Evolutionary conservation across 2,888 invertebrate species (phyloP).

Genomic region (Eugnorisma glareosa): DNA sequence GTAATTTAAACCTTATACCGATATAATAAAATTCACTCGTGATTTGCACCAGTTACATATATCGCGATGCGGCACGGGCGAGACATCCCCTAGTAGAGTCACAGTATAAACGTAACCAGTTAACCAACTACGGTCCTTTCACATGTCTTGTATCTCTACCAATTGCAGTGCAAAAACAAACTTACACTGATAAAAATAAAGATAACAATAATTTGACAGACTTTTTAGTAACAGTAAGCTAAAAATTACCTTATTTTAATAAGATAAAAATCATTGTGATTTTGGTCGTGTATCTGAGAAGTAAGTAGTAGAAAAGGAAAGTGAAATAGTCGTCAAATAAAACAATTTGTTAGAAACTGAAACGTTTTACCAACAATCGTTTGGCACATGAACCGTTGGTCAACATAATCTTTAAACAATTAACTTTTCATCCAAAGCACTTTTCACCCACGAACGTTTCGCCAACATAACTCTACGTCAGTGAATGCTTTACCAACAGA

Average conservation of each 20-base stretch:
- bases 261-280: not conserved
- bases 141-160: not conserved
- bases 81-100: constrained; percentile 16
- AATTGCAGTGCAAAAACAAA: not conserved
- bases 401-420: too few relatives aligned
- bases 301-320: not conserved
- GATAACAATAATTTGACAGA: not conserved
- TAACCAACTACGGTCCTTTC: not conserved
- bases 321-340: not conserved
- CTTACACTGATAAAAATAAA: not conserved
- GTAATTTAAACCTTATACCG: constrained; percentile 22
- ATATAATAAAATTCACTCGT: not conserved
- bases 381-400: too few relatives aligned
- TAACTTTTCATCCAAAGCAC: too few relatives aligned
- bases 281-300: not conserved
- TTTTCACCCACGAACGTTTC: too few relatives aligned
- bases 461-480: too few relatives aligned
- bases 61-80: not conserved
- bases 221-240: not conserved
- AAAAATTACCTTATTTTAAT: not conserved
- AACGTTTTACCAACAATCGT: too few relatives aligned
- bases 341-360: too few relatives aligned
- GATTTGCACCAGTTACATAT: not conserved
- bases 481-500: too few relatives aligned
- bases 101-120: not conserved